phyloP scores from a whole-genome alignment of 1,140 invertebrate species.

The Drosophila arizonae region DNA sequence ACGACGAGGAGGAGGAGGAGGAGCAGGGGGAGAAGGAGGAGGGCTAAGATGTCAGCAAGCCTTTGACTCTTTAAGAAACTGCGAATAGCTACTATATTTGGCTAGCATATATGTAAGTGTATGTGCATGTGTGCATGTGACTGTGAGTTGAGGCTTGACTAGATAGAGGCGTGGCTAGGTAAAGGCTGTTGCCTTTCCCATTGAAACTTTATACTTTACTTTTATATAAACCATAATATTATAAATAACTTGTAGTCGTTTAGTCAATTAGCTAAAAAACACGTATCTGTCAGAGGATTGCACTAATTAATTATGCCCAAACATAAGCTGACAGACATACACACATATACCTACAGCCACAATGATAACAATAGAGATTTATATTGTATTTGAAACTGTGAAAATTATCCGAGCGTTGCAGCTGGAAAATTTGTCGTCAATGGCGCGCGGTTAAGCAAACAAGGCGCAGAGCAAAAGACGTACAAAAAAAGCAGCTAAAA shows the following conservation, averaged over 20 bases:
- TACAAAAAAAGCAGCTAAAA: slow-evolving; percentile 28
- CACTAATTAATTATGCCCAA: slow-evolving; percentile 60
- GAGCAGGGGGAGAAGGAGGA: slow-evolving; percentile 1
- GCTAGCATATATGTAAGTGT: neutral
- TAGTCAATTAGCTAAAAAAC: slow-evolving; percentile 40
- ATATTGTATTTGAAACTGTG: slow-evolving; percentile 27
- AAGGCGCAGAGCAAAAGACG: slow-evolving; percentile 31
- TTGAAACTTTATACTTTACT: too few relatives aligned
- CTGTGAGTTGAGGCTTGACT: neutral
- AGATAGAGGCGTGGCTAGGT: neutral
- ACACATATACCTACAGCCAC: neutral
- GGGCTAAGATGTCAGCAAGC: slow-evolving; percentile 41
- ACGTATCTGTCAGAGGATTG: slow-evolving; percentile 52
- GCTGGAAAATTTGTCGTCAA: slow-evolving; percentile 61
- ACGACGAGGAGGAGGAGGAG: neutral
- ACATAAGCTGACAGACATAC: slow-evolving; percentile 53
- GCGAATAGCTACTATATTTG: slow-evolving; percentile 18
- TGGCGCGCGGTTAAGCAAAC: slow-evolving; percentile 70
- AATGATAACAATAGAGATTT: slow-evolving; percentile 29
- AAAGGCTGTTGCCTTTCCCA: neutral
- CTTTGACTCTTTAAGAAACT: slow-evolving; percentile 34
- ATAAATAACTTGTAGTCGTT: too few relatives aligned
- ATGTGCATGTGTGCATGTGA: neutral
- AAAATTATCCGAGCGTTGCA: slow-evolving; percentile 44
- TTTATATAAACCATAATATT: too few relatives aligned